A percentile compares a stretch with the other conserved stretches of the same genome.
phyloP scores from a whole-genome alignment of 2,113 vertebrate species.

The Eulemur rufifrons region DNA sequence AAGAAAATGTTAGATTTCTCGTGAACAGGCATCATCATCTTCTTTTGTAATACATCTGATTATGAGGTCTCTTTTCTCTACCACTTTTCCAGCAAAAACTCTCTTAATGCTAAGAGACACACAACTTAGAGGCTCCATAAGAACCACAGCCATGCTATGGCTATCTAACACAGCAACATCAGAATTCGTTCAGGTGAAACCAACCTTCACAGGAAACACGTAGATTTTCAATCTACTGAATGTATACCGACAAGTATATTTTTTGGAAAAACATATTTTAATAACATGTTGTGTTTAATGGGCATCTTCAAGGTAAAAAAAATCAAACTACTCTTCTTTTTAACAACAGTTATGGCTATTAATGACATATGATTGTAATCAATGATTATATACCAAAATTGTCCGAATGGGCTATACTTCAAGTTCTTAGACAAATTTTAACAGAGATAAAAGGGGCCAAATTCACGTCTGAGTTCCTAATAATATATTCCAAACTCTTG shows the following conservation, averaged over 20 bases:
- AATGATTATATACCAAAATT: background rate
- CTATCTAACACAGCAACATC: background rate
- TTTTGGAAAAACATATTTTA: constrained; percentile 24
- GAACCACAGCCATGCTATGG: background rate
- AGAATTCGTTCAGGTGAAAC: background rate
- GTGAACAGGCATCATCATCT: background rate
- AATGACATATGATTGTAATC: background rate
- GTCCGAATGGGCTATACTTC: background rate
- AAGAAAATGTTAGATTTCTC: background rate
- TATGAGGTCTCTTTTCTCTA: background rate
- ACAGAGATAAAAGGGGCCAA: background rate
- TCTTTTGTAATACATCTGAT: background rate
- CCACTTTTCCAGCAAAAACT: background rate
- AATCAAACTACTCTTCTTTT: constrained; percentile 41
- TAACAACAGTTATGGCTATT: constrained; percentile 2
- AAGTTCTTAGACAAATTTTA: background rate
- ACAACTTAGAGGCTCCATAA: background rate
- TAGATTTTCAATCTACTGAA: constrained; percentile 13
- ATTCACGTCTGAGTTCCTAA: background rate
- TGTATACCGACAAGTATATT: background rate
- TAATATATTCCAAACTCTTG: background rate
- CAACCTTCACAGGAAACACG: background rate
- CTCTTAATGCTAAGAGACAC: background rate
- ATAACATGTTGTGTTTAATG: constrained; percentile 44
- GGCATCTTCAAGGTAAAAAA: constrained; percentile 55